Base-by-base conservation (phyloP, 1,140 invertebrate genomes). In the Drosophila pandora region DNA sequence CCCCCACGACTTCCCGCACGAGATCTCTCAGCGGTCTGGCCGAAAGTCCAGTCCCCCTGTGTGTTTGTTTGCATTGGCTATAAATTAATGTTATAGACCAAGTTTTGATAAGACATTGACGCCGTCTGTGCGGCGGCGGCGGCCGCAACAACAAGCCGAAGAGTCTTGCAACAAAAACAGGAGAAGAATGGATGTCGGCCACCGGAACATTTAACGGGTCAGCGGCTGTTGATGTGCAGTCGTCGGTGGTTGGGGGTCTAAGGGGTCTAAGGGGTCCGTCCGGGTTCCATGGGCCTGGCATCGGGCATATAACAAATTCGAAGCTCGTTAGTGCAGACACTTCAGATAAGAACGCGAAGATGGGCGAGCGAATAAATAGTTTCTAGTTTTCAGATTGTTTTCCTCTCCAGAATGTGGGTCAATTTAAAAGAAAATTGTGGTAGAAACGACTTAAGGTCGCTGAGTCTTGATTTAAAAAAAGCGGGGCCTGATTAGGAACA, bases 21-120 rank as follows among this genome's bases (percentile, higher is more conserved):
- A 17, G 32, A 73, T 81, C 84, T 83, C 71, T 61, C 85, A 85
- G 80, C 73, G 67, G 57, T 39, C 53, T 53, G 7, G 17, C 50
- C 41, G 25, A 37, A 43, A 50, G 49, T 23, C 47, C 75, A 64
- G 32, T 25, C 22, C 54, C 60, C 39, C 32, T 28, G 34, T 49
- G 49, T 32, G n/a, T 43, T 43, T 43, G 37, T 71, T 75, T 54
- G 58, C 71, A 75, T 73, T 57, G 84, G 71, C 76, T 34, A 87
- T 87, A 87, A 87, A 89, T 89, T 87, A 83, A 89, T 87, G 84
- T 79, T 83, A 83, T 87, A 87, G 84, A 75, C 83, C 63, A 79
- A 73, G 48, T 87, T 87, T 87, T 85, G 83, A 87, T 87, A 87
- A 87, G 84, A 78, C 79, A 73, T 88, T 87, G 83, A 89, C 79